Evolutionary conservation across 2,797 vertebrate genomes (phyloP).

Genomic region (Sorex maritimensis): DNA sequence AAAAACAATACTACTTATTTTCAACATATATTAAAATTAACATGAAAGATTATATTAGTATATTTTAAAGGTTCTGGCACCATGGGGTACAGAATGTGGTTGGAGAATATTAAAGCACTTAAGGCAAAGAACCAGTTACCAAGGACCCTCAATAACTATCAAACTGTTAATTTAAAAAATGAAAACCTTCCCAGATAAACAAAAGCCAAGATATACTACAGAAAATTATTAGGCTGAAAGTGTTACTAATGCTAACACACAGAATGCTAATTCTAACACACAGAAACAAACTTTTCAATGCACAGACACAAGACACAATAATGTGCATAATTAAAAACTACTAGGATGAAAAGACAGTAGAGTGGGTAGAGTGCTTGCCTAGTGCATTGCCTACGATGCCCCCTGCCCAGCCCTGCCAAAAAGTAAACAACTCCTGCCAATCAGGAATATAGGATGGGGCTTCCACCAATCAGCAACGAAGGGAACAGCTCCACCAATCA

Average conservation of each 20-base stretch:
- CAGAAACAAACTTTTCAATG: neutral
- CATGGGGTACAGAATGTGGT: neutral
- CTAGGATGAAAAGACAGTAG: too few relatives aligned
- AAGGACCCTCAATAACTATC: neutral
- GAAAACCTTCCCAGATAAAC: constrained; percentile 14
- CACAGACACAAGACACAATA: too few relatives aligned
- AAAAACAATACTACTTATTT: constrained; percentile 13
- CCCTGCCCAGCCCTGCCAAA: too few relatives aligned
- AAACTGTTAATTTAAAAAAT: constrained; percentile 37
- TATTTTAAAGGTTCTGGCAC: neutral
- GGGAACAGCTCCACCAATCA: too few relatives aligned
- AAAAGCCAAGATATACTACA: neutral
- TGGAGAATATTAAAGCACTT: neutral
- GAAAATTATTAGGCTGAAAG: neutral
- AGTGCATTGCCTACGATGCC: too few relatives aligned
- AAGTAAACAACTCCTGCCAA: too few relatives aligned
- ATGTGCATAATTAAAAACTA: too few relatives aligned
- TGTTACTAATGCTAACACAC: too few relatives aligned
- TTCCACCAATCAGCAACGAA: too few relatives aligned
- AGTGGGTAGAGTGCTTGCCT: too few relatives aligned
- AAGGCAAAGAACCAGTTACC: neutral
- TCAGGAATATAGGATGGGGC: too few relatives aligned
- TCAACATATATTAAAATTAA: constrained; percentile 41
- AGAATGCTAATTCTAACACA: neutral
- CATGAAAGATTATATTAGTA: neutral